Percentiles rank a stretch among this genome's conserved stretches.
Evolutionary conservation across 2,888 invertebrate species (phyloP).

Genomic region (Agrypnus murinus): DNA sequence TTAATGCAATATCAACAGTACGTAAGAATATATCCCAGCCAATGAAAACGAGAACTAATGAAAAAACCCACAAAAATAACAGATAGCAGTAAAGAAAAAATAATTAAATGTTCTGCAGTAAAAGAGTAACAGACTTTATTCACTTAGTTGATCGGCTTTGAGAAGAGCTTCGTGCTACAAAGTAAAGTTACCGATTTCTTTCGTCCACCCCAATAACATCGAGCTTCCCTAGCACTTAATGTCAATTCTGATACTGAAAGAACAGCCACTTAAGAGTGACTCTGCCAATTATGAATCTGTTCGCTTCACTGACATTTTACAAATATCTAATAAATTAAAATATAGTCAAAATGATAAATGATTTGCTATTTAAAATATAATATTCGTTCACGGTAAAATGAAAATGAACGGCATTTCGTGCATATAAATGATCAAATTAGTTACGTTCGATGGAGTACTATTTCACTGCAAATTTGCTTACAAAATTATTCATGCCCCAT

Average conservation of each 20-base stretch:
- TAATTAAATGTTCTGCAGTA: constrained; percentile 12
- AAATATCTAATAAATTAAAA: constrained; percentile 25
- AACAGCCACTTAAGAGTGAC: constrained; percentile 53
- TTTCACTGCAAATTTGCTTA: constrained; percentile 34
- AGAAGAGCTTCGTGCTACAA: constrained; percentile 35
- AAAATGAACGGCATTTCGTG: constrained; percentile 21
- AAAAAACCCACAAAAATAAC: constrained; percentile 15
- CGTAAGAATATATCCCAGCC: neutral
- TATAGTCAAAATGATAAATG: constrained; percentile 8
- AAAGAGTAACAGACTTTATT: constrained; percentile 12
- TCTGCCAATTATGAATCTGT: constrained; percentile 50
- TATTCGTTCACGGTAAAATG: constrained; percentile 26
- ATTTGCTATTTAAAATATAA: constrained; percentile 23
- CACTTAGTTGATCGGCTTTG: constrained; percentile 33
- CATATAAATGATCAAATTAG: constrained; percentile 38
- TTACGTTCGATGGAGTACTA: constrained; percentile 26
- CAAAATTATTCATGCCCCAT: constrained; percentile 34
- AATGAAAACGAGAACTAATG: neutral
- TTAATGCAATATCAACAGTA: constrained; percentile 23
- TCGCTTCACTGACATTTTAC: constrained; percentile 31
- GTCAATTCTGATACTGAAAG: constrained; percentile 53
- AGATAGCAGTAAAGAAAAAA: constrained; percentile 16
- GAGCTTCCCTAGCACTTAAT: constrained; percentile 53
- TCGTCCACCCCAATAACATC: constrained; percentile 54
- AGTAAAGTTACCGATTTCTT: constrained; percentile 36